A percentile compares a stretch with the other conserved stretches of the same genome.
Evolutionary conservation across 2,888 invertebrate species (phyloP).

Genomic region (Apomyelois bistriatella): DNA sequence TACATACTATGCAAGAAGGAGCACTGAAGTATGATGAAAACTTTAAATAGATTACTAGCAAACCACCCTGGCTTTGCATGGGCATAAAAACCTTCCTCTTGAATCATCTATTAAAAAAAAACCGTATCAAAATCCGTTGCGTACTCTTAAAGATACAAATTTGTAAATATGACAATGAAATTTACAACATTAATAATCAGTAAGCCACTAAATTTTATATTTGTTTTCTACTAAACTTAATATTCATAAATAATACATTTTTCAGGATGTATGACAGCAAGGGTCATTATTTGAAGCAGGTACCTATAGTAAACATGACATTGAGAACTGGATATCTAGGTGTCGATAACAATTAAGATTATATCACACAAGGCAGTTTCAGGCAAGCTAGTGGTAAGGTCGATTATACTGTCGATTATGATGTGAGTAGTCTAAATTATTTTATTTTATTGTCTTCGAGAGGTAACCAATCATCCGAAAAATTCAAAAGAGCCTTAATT

Average conservation of each 20-base stretch:
- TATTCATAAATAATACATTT: neutral
- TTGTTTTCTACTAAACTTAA: too few relatives aligned
- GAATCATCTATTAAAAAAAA: too few relatives aligned
- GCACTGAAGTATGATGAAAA: slow-evolving; percentile 30
- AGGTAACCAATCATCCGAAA: too few relatives aligned
- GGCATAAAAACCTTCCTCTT: too few relatives aligned
- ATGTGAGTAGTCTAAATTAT: slow-evolving; percentile 21
- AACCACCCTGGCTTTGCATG: too few relatives aligned
- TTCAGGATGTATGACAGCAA: slow-evolving; percentile 37
- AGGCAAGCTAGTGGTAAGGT: slow-evolving; percentile 31
- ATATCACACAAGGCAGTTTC: slow-evolving; percentile 35
- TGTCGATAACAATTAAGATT: slow-evolving; percentile 29
- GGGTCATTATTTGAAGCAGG: slow-evolving; percentile 33
- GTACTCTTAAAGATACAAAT: too few relatives aligned
- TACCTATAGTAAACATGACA: slow-evolving; percentile 36
- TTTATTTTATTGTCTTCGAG: neutral
- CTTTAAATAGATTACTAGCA: neutral
- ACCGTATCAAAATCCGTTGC: too few relatives aligned
- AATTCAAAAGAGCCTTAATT: too few relatives aligned
- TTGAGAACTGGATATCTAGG: slow-evolving; percentile 34
- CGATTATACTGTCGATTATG: slow-evolving; percentile 35
- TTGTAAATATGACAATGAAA: too few relatives aligned
- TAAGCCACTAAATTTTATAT: too few relatives aligned
- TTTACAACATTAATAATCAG: too few relatives aligned
- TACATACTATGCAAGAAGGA: slow-evolving; percentile 37